Conservation (phyloP, 2,888 invertebrate species). For the Choreutis nemorana region DNA sequence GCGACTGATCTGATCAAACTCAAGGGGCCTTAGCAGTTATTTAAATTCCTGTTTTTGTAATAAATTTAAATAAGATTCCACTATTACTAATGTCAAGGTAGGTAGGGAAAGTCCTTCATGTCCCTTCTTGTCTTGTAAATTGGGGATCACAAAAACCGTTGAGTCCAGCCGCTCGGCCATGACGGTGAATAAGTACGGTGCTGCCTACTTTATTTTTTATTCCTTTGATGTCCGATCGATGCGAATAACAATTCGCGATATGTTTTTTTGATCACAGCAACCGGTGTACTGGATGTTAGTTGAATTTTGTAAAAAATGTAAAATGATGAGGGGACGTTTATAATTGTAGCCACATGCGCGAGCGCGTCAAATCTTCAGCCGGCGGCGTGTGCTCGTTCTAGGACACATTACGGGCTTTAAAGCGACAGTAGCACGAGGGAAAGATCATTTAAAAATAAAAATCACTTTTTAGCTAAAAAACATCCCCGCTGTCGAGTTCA, state of each 20-base stretch:
- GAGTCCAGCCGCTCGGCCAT: conserved; percentile 53
- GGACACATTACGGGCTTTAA: conserved; percentile 58
- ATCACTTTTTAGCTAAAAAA: conserved; percentile 53
- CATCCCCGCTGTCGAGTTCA: conserved; percentile 54
- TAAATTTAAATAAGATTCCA: conserved; percentile 61
- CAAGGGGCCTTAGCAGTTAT: conserved; percentile 55
- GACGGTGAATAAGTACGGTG: conserved; percentile 45
- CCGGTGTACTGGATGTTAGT: conserved; percentile 48
- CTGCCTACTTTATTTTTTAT: conserved; percentile 32
- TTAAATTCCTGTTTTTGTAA: conserved; percentile 63
- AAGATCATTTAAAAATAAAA: conserved; percentile 61
- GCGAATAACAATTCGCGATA: conserved; percentile 46
- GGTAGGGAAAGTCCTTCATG: conserved; percentile 31
- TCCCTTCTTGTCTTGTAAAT: conserved; percentile 62
- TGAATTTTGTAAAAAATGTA: conserved; percentile 47
- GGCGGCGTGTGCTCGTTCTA: conserved; percentile 47
- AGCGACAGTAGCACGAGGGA: conserved; percentile 44
- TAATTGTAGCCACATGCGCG: conserved; percentile 65
- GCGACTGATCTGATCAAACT: too few species aligned
- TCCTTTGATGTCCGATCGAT: conserved; percentile 42
- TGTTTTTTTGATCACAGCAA: conserved; percentile 34
- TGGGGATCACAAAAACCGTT: conserved; percentile 63
- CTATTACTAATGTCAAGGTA: conserved; percentile 48
- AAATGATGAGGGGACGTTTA: conserved; percentile 61
- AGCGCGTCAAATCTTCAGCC: conserved; percentile 66